Evolutionary conservation across 2,797 vertebrate genomes (phyloP).

Genomic region (Emydoidea blandingii): DNA sequence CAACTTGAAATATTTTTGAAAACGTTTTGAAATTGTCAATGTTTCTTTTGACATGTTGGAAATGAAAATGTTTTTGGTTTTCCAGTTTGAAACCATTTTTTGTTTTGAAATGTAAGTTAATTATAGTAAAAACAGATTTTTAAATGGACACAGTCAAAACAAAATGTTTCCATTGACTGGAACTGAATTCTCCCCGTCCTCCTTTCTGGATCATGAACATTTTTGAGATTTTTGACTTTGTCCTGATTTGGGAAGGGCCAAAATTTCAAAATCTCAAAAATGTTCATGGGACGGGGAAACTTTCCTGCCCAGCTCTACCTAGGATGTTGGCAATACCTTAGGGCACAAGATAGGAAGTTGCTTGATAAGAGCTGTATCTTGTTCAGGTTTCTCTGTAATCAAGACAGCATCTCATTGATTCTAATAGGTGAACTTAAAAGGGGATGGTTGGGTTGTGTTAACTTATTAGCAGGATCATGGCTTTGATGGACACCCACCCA

Average conservation of each 20-base stretch:
- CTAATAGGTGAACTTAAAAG: background rate
- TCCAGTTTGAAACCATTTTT: background rate
- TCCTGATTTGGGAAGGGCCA: background rate
- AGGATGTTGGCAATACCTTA: background rate
- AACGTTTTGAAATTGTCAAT: background rate
- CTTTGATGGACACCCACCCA: background rate
- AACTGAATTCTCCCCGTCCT: no score
- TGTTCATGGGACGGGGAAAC: fast-evolving
- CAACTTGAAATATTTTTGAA: background rate
- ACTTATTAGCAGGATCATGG: background rate
- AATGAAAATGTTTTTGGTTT: fast-evolving
- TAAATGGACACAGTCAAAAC: background rate
- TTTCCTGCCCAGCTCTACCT: background rate
- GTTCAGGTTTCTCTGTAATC: background rate
- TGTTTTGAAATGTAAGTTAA: background rate
- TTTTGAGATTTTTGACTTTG: background rate
- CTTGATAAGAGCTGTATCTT: background rate
- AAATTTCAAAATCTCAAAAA: background rate
- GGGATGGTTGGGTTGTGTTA: background rate
- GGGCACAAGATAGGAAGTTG: background rate
- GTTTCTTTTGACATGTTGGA: background rate
- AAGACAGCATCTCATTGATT: background rate
- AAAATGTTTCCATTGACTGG: background rate
- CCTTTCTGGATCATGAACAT: background rate
- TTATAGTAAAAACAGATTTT: background rate